These are phyloP conservation scores for Brachymystax lenok DNA, from an alignment of 2,797 vertebrate genomes.

Conservation along the genomic window DNA sequence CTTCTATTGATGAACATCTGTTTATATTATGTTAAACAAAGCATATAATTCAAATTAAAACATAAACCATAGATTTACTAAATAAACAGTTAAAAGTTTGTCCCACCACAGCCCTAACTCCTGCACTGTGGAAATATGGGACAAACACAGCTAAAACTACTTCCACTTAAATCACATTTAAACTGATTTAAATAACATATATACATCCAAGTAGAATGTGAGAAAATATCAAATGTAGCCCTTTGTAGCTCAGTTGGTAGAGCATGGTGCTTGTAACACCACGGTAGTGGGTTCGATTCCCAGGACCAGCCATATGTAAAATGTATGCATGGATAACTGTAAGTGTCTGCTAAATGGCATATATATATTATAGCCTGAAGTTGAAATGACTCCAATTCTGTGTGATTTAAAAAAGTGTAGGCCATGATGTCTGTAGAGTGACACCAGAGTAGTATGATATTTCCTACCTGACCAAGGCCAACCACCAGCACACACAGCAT, in stretches of 20 bases:
- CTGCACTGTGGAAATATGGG: constrained; percentile 10
- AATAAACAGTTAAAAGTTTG: constrained; percentile 32
- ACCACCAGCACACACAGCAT: constrained; percentile 53
- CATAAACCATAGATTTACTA: constrained; percentile 59
- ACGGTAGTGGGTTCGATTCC: no score
- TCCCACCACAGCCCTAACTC: constrained; percentile 21
- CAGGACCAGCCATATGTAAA: no score
- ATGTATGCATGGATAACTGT: no score
- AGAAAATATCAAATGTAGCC: no score
- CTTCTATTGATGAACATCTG: constrained; percentile 43
- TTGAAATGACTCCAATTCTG: neutral
- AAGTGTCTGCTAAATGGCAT: no score
- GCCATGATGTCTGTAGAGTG: neutral
- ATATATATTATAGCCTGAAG: neutral
- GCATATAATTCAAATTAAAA: constrained; percentile 58
- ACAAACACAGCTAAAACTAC: neutral
- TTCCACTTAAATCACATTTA: neutral
- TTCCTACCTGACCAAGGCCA: constrained; percentile 67
- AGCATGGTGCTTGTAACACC: no score
- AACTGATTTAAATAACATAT: neutral
- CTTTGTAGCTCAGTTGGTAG: no score
- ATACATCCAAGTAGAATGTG: no score
- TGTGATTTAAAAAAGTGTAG: neutral
- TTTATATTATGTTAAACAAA: constrained; percentile 32
- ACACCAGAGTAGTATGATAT: neutral